These are phyloP conservation scores for Micromys minutus DNA, from an alignment of 2,113 vertebrate species.

Conservation along the genomic window DNA sequence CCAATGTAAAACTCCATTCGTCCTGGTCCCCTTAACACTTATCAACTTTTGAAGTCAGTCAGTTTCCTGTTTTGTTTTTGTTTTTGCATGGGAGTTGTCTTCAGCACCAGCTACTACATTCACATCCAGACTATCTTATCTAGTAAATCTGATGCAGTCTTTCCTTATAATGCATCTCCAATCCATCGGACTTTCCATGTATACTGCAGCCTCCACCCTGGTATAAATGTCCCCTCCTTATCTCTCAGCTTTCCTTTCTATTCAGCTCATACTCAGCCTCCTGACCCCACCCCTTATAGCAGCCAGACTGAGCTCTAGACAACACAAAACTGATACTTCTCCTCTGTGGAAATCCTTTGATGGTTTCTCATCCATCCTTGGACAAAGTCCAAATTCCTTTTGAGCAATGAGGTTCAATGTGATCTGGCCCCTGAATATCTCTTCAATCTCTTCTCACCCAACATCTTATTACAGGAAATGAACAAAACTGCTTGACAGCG, in stretches of 20 bases:
- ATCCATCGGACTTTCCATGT: background rate
- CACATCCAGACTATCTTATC: too few species aligned
- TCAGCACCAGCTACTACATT: background rate
- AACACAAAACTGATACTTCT: conserved; percentile 39
- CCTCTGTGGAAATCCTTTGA: conserved; percentile 51
- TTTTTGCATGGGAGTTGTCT: too few species aligned
- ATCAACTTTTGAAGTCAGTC: conserved; percentile 8
- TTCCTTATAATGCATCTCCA: background rate
- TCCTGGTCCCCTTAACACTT: background rate
- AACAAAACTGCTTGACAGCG: background rate
- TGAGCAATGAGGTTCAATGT: background rate
- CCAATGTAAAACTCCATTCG: background rate
- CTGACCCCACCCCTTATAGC: background rate
- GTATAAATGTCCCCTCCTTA: background rate
- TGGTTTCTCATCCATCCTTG: conserved; percentile 68
- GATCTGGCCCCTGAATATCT: conserved; percentile 17
- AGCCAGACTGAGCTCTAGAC: conserved; percentile 35
- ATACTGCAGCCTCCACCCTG: background rate
- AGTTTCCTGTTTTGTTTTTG: background rate
- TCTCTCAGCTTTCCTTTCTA: background rate
- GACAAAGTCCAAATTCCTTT: conserved; percentile 56
- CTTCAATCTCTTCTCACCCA: background rate
- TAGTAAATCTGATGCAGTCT: background rate
- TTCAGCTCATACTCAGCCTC: background rate
- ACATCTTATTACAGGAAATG: background rate